Evolutionary conservation across 2,888 invertebrate species (phyloP).

Genomic region (Microplitis deprimator): DNA sequence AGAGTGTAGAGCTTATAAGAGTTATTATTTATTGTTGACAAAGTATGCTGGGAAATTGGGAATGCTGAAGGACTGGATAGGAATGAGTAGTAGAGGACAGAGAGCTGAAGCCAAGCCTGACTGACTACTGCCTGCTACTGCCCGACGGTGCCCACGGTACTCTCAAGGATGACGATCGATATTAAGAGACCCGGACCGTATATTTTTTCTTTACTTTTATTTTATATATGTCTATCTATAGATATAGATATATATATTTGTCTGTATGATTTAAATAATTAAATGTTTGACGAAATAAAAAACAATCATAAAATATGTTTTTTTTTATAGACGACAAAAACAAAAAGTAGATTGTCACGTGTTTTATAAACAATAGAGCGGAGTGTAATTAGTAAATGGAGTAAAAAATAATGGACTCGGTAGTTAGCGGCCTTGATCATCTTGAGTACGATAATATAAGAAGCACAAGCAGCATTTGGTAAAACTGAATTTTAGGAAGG

Average conservation of each 20-base stretch:
- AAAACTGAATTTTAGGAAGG: constrained; percentile 31
- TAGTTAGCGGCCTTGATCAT: neutral
- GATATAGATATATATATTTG: neutral
- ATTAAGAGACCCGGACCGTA: constrained; percentile 22
- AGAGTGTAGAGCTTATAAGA: neutral
- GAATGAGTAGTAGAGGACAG: constrained; percentile 4
- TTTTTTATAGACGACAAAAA: neutral
- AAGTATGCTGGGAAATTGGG: constrained; percentile 1
- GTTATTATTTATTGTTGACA: constrained; percentile 19
- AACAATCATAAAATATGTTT: no score
- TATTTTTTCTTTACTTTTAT: constrained; percentile 20
- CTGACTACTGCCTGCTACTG: constrained; percentile 2
- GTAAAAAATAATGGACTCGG: constrained; percentile 16
- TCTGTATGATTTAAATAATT: no score
- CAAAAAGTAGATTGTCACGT: constrained; percentile 22
- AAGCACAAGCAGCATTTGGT: neutral
- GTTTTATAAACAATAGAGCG: constrained; percentile 25
- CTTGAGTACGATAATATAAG: constrained; percentile 7
- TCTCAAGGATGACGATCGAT: constrained; percentile 45
- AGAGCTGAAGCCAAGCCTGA: neutral
- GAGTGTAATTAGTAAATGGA: neutral
- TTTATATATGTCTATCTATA: constrained; percentile 6
- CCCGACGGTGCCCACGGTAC: constrained; percentile 25
- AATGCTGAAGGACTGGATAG: constrained; percentile 6
- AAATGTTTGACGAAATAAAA: no score